These are phyloP conservation scores for Stenodera caucasica DNA, from an alignment of 2,888 invertebrate species.

Conservation along the genomic window DNA sequence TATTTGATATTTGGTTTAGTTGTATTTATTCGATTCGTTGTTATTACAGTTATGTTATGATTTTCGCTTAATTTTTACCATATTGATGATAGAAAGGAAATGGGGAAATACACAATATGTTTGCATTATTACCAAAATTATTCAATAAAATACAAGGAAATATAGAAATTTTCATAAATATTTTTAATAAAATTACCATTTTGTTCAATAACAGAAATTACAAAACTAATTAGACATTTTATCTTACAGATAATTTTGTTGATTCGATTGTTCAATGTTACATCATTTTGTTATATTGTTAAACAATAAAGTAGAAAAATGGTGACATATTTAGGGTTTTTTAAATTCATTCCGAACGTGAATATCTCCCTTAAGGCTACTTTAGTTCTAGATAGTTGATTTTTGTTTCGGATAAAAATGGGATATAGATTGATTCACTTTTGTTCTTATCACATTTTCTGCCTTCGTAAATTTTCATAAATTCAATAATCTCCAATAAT, in stretches of 20 bases:
- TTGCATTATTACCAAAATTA: not conserved
- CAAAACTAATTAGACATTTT: not conserved
- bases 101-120: not conserved
- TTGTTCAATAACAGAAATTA: too few relatives aligned
- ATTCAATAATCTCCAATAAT: too few relatives aligned
- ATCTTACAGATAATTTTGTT: not conserved
- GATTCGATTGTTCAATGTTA: not conserved
- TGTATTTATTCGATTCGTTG: not conserved
- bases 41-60: not conserved
- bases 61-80: too few relatives aligned
- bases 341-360: not conserved
- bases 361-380: not conserved
- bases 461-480: too few relatives aligned
- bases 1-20: not conserved
- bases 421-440: not conserved
- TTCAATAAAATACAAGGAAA: not conserved
- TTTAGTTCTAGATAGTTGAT: not conserved
- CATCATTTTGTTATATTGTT: not conserved
- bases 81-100: not conserved
- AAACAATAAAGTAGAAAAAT: not conserved
- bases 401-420: not conserved
- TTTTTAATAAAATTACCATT: not conserved
- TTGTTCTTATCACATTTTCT: too few relatives aligned
- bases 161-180: not conserved
- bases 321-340: not conserved